phyloP scores from a whole-genome alignment of 2,888 invertebrate species.

The Atrina japonica region DNA sequence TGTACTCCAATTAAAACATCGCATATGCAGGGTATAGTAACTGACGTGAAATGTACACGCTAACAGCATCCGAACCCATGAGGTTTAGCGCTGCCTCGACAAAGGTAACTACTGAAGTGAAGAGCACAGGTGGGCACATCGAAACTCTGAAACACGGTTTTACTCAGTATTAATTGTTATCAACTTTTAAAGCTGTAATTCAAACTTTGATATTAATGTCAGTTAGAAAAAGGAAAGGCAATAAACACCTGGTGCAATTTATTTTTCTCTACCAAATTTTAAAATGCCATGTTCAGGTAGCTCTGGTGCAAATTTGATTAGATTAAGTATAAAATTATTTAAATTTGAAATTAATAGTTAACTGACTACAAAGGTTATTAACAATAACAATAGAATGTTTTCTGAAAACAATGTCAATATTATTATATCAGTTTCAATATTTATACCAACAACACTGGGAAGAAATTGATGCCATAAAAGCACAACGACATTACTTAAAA shows the following conservation, averaged over 20 bases:
- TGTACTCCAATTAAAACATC: constrained; percentile 36
- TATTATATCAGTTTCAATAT: no score
- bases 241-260: constrained; percentile 34
- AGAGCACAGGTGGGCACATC: constrained; percentile 32
- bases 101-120: not conserved
- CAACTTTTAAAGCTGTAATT: constrained; percentile 43
- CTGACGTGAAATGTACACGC: constrained; percentile 5
- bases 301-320: constrained; percentile 23
- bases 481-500: no score
- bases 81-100: not conserved
- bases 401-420: no score
- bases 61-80: not conserved
- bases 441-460: no score
- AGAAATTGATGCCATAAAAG: no score
- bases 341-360: no score
- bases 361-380: no score
- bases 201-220: constrained; percentile 42
- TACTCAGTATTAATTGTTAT: constrained; percentile 38
- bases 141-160: constrained; percentile 26
- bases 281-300: not conserved
- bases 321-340: no score
- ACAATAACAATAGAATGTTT: no score
- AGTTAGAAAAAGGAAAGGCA: constrained; percentile 16
- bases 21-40: constrained; percentile 1
- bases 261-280: not conserved